phyloP scores from a whole-genome alignment of 2,113 vertebrate species.

The Rhipidura dahli region DNA sequence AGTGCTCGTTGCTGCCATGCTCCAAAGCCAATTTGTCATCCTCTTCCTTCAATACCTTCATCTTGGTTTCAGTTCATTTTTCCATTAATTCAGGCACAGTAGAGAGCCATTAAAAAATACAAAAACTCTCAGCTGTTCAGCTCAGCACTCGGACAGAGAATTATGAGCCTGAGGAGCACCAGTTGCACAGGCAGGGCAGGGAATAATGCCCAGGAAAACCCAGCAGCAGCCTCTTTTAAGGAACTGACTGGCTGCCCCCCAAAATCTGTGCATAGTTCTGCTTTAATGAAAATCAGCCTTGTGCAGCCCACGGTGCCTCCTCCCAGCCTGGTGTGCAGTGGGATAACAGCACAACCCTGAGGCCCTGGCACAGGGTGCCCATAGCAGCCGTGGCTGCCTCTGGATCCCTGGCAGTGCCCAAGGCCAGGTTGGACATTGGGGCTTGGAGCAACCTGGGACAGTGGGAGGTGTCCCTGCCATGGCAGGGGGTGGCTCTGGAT shows the following conservation, averaged over 20 bases:
- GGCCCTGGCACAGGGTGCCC: not conserved
- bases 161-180: not conserved
- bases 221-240: not conserved
- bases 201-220: not conserved
- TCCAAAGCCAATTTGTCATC: slow-evolving; percentile 48
- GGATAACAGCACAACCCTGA: not conserved
- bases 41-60: not conserved
- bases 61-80: not conserved
- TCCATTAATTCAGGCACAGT: slow-evolving; percentile 37
- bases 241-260: not conserved
- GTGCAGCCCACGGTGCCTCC: not conserved
- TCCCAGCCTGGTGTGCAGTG: not conserved
- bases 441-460: rapidly evolving
- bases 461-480: not conserved
- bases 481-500: not conserved
- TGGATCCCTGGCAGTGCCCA: not conserved
- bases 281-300: not conserved
- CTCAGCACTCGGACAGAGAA: not conserved
- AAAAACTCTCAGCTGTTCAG: slow-evolving; percentile 30
- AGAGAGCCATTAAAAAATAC: slow-evolving; percentile 37
- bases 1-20: not conserved
- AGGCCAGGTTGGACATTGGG: rapidly evolving
- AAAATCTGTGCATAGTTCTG: rapidly evolving
- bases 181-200: not conserved
- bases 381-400: not conserved